Base-by-base conservation (phyloP, 2,113 vertebrate genomes). In the Cichladusa arquata region DNA sequence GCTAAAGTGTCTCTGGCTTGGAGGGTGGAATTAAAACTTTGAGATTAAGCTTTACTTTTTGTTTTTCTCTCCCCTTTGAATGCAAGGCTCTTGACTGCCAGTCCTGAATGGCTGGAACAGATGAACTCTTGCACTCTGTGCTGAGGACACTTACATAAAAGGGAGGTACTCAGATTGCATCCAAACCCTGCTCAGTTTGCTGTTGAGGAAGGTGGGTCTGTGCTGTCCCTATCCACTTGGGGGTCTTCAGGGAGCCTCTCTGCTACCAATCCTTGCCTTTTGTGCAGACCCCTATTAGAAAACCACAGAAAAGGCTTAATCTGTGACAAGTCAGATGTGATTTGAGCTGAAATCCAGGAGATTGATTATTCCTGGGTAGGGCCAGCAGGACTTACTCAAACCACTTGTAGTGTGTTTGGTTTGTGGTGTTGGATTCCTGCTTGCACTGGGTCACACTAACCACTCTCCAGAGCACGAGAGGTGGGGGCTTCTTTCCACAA, bases 21-120 rank as follows among this genome's bases (percentile, higher is more conserved):
- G 45, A 81, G 69, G 48, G 24, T 58, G 25, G 40, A 57, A 82
- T 82, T 72, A 80, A 79, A 50, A 72, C 20, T 93, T 31, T n/a
- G 66, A 93, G 93, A 93, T 64, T 53, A 80, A 77, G 58, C 48
- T 85, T 92, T 95, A 34, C 9, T 80, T 81, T 79, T 72, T 16
- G 31, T 92, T 77, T 58, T 65, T 33, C 44, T 64, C 22, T 87
- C 87, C 24, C 14, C 8, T 28, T 18, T 76, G 62, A 82, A 80
- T 76, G 44, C 22, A 65, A 47, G 34, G 53, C 61, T 67, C 19
- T 84, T 64, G 54, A 15, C 28, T 76, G 70, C 36, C 56, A 79
- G 61, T 48, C 80, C 57, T 60, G 66, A 71, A 31, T 1, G 20
- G 19, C 24, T 77, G 2, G 6, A 67, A 9, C 38, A 90, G 81